phyloP scores from a whole-genome alignment of 64 coral and sea anemone species.

The Platygyra sinensis region DNA sequence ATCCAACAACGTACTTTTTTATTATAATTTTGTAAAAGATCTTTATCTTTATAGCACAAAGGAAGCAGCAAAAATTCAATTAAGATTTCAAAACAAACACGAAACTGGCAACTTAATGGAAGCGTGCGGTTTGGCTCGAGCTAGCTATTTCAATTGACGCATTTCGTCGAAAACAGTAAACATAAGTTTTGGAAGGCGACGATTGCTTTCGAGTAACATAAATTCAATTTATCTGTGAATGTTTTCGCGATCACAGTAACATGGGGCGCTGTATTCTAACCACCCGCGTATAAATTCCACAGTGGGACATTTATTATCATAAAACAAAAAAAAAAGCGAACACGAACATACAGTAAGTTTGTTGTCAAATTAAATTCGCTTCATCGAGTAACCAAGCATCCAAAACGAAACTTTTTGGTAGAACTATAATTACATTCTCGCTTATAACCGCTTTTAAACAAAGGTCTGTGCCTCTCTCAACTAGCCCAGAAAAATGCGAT shows the following conservation, averaged over 20 bases:
- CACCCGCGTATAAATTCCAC: background rate
- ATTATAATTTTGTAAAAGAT: conserved; percentile 16
- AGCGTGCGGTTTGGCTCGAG: background rate
- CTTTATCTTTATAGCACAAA: background rate
- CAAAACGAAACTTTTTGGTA: conserved; percentile 9
- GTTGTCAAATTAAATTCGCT: conserved; percentile 19
- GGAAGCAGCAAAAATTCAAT: conserved; percentile 3
- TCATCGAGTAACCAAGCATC: conserved; percentile 11
- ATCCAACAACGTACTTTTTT: background rate
- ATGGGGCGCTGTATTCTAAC: background rate
- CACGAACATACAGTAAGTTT: background rate
- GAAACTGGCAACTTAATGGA: conserved; percentile 2
- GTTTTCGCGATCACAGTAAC: background rate
- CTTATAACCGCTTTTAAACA: background rate
- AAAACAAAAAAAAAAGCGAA: conserved; percentile 7
- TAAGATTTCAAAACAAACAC: conserved; percentile 12
- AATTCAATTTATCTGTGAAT: background rate
- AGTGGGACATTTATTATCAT: background rate
- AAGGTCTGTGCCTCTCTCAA: background rate
- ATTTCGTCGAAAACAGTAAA: background rate
- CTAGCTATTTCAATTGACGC: background rate
- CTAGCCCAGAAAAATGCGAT: background rate
- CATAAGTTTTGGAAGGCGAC: background rate
- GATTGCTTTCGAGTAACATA: background rate
- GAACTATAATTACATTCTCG: background rate